A percentile compares a stretch with the other conserved stretches of the same genome.
These are phyloP conservation scores for Sepiola atlantica DNA, from an alignment of 2,888 invertebrate species.

Conservation along the genomic window DNA sequence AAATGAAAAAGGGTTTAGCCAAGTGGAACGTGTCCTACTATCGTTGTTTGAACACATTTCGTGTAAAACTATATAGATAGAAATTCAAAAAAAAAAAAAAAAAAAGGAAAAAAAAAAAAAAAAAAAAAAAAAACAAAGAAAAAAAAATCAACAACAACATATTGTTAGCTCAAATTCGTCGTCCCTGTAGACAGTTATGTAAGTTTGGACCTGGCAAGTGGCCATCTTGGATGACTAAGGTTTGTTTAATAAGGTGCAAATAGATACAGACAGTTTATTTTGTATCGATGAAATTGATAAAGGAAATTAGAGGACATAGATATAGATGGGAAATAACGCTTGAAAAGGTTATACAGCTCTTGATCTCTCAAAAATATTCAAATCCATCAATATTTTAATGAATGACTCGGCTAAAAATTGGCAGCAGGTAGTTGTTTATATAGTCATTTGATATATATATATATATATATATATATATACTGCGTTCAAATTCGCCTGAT, in stretches of 20 bases:
- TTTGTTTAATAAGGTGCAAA: neutral
- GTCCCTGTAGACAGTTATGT: neutral
- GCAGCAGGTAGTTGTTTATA: too few species aligned
- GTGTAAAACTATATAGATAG: neutral
- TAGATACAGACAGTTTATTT: neutral
- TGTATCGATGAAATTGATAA: neutral
- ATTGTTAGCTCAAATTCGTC: neutral
- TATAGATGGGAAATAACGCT: neutral
- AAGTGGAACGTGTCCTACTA: neutral
- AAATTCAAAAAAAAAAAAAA: neutral
- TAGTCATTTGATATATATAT: too few species aligned
- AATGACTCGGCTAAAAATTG: too few species aligned
- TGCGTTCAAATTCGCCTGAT: too few species aligned
- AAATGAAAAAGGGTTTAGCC: neutral
- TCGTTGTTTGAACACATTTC: neutral
- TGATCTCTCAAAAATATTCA: too few species aligned
- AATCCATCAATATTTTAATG: too few species aligned
- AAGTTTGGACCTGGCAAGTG: neutral
- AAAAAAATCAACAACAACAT: neutral
- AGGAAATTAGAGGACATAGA: neutral
- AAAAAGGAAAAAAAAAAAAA: too few species aligned
- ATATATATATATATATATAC: too few species aligned
- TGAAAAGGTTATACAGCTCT: neutral
- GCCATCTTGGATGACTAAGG: slow-evolving; percentile 2
- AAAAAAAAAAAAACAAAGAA: neutral